phyloP scores from a whole-genome alignment of 2,113 vertebrate species.

The Benitochromis conjunctus region DNA sequence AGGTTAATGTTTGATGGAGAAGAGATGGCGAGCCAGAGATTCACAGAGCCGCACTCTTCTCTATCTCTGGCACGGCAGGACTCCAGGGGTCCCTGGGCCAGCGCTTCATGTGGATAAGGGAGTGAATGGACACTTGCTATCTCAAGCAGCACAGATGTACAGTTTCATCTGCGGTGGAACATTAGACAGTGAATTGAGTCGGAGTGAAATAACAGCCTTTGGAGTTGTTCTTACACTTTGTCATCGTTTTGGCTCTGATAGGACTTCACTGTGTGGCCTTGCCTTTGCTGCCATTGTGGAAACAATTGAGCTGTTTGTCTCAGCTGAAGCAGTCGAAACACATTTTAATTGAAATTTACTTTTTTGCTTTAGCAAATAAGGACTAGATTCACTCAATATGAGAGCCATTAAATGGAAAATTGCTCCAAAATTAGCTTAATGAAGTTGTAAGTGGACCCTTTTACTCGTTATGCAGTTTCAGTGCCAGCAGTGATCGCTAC shows the following conservation, averaged over 20 bases:
- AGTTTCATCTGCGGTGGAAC: neutral
- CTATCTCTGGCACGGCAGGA: conserved; percentile 40
- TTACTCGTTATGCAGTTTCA: neutral
- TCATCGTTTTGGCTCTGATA: neutral
- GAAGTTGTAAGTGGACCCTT: neutral
- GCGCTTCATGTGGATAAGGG: conserved; percentile 18
- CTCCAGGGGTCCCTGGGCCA: neutral
- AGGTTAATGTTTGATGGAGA: conserved; percentile 69
- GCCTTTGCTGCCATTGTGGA: neutral
- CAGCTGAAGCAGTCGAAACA: neutral
- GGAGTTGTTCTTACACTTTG: neutral
- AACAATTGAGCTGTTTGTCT: neutral
- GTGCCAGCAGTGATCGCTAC: neutral
- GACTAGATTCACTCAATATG: neutral
- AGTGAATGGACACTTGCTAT: neutral
- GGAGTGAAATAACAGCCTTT: neutral
- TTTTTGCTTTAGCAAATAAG: neutral
- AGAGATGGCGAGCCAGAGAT: conserved; percentile 57
- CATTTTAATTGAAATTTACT: neutral
- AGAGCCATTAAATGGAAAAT: conserved; percentile 7
- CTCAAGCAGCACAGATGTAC: conserved; percentile 12
- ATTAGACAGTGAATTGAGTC: neutral
- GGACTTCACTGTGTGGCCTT: neutral
- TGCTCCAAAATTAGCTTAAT: conserved; percentile 5
- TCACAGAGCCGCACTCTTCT: conserved; percentile 63